phyloP scores from a whole-genome alignment of 2,797 vertebrate genomes.

The Anabas testudineus region DNA sequence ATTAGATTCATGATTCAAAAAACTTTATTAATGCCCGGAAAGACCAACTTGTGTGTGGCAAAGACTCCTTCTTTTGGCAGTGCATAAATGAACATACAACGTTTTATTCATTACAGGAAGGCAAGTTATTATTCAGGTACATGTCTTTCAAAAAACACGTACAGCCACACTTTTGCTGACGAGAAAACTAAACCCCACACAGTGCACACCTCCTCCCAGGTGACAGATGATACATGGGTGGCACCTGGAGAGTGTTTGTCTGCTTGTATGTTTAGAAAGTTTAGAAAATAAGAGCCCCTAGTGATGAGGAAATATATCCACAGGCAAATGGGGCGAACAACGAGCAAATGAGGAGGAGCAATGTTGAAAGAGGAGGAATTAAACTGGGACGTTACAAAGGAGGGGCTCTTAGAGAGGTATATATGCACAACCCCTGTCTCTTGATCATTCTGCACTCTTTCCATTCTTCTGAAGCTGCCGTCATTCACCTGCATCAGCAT shows the following conservation, averaged over 20 bases:
- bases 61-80: too few species aligned
- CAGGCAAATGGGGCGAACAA: constrained; percentile 13
- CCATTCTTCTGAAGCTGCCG: constrained; percentile 26
- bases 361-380: constrained; percentile 30
- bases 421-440: constrained; percentile 28
- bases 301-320: constrained; percentile 24
- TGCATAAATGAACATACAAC: too few species aligned
- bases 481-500: constrained; percentile 62
- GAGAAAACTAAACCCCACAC: not conserved
- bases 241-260: constrained; percentile 16
- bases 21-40: too few species aligned
- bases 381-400: constrained; percentile 35
- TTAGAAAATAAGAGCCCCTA: constrained; percentile 13
- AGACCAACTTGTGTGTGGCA: too few species aligned
- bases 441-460: constrained; percentile 19
- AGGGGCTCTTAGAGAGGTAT: constrained; percentile 49
- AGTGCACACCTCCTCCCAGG: not conserved
- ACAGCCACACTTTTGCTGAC: not conserved
- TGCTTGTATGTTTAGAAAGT: constrained; percentile 3
- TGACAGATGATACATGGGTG: constrained; percentile 37
- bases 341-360: constrained; percentile 38
- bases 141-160: not conserved
- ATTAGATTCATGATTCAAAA: too few species aligned
- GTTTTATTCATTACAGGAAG: too few species aligned
- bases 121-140: not conserved